Percentiles rank a stretch among this genome's conserved stretches.
These are phyloP conservation scores for Parnassius smintheus DNA, from an alignment of 2,888 invertebrate species.

Conservation along the genomic window DNA sequence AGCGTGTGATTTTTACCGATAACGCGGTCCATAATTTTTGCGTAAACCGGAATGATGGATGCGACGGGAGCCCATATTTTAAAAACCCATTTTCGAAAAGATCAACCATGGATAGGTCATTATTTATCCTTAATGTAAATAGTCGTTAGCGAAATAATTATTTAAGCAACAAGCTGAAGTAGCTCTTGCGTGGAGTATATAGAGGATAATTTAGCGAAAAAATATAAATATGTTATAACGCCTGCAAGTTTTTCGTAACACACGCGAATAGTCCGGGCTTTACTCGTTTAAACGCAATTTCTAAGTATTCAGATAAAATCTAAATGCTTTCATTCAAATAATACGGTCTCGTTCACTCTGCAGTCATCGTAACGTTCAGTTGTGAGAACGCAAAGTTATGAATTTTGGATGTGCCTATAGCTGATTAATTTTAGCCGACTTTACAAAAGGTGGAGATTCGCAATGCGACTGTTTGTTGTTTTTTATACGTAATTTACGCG, in stretches of 20 bases:
- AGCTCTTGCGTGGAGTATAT: background rate
- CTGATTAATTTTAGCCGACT: too few relatives aligned
- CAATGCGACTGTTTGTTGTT: too few relatives aligned
- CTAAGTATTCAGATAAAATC: conserved; percentile 40
- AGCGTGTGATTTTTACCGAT: background rate
- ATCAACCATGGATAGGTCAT: conserved; percentile 42
- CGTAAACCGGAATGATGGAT: conserved; percentile 34
- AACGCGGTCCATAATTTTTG: conserved; percentile 35
- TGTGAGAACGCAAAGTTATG: background rate
- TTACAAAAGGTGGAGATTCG: too few relatives aligned
- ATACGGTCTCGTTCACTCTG: conserved; percentile 21
- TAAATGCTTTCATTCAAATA: conserved; percentile 41
- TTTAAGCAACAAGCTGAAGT: conserved; percentile 15
- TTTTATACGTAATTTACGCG: too few relatives aligned
- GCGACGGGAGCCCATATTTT: conserved; percentile 36
- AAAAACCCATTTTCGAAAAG: conserved; percentile 37
- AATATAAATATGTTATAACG: background rate
- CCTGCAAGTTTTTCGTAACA: background rate
- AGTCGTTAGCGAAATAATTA: conserved; percentile 41
- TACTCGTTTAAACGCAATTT: conserved; percentile 33
- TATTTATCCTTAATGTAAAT: conserved; percentile 48
- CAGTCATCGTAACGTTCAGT: conserved; percentile 3
- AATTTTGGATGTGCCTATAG: conserved; percentile 13
- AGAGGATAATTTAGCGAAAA: background rate
- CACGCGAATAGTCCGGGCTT: background rate